phyloP scores from a whole-genome alignment of 2,797 vertebrate species.

The Amphiprion clarkii region DNA sequence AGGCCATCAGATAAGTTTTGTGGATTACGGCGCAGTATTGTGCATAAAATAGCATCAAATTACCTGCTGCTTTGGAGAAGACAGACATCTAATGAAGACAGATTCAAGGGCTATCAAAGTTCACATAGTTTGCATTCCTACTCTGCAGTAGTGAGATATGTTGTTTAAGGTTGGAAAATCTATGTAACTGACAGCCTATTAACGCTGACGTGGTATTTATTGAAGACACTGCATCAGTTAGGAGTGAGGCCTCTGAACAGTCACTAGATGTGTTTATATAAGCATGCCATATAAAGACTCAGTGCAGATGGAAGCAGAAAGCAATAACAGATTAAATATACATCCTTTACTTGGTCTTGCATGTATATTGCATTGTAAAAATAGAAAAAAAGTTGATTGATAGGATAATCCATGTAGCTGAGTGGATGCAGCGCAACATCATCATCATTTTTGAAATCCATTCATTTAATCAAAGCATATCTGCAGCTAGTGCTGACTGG shows the following conservation, averaged over 20 bases:
- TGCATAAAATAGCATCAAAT: no score
- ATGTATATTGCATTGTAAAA: slow-evolving; percentile 37
- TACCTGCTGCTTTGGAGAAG: not conserved
- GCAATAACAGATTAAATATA: not conserved
- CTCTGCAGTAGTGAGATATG: not conserved
- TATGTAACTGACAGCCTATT: not conserved
- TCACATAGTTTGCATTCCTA: slow-evolving; percentile 36
- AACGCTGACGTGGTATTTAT: not conserved
- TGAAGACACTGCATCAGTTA: not conserved
- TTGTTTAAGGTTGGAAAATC: not conserved
- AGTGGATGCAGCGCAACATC: slow-evolving; percentile 65
- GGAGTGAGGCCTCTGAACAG: not conserved
- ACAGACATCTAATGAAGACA: not conserved
- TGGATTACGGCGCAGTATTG: no score
- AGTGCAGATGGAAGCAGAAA: slow-evolving; percentile 2
- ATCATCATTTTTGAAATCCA: slow-evolving; percentile 61
- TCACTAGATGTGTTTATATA: not conserved
- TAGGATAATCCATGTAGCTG: slow-evolving; percentile 50
- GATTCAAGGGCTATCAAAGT: slow-evolving; percentile 5
- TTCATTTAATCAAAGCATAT: slow-evolving; percentile 70
- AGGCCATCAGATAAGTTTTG: no score
- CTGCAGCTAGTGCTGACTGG: slow-evolving; percentile 10
- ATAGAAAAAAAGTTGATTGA: slow-evolving; percentile 55
- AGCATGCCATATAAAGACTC: slow-evolving; percentile 2
- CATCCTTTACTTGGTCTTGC: not conserved